Evolutionary conservation across 2,113 vertebrate species (phyloP).

Genomic region (Cyrtonyx montezumae): DNA sequence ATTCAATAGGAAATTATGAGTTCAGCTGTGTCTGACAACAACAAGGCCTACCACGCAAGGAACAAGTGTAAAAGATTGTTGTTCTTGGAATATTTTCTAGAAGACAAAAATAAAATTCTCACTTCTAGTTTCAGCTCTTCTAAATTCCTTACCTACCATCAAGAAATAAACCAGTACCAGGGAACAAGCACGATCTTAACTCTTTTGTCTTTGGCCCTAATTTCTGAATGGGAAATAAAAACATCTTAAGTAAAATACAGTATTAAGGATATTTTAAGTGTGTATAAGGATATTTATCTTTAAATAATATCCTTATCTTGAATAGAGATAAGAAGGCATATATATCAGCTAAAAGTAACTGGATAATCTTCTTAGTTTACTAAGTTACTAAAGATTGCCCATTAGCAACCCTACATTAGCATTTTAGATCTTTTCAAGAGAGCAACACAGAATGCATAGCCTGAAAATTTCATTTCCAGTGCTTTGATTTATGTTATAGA

Average conservation of each 20-base stretch:
- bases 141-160: not conserved
- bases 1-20: not conserved
- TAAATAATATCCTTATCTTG: not conserved
- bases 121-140: not conserved
- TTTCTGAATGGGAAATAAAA: not conserved
- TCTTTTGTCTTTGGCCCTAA: not conserved
- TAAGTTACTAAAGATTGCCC: not conserved
- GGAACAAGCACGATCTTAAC: not conserved
- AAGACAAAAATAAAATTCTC: not conserved
- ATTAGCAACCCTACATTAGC: not conserved
- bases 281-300: not conserved
- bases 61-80: not conserved
- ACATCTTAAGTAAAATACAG: too few relatives aligned
- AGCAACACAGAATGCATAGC: accelerated
- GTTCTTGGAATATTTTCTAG: not conserved
- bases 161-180: not conserved
- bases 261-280: too few relatives aligned
- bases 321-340: not conserved
- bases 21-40: not conserved
- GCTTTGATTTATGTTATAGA: not conserved
- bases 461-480: not conserved
- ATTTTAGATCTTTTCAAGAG: not conserved
- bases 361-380: not conserved
- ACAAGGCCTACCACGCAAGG: not conserved
- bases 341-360: not conserved